Conservation (phyloP, 2,888 invertebrate genomes). For the Synergus umbraculus region DNA sequence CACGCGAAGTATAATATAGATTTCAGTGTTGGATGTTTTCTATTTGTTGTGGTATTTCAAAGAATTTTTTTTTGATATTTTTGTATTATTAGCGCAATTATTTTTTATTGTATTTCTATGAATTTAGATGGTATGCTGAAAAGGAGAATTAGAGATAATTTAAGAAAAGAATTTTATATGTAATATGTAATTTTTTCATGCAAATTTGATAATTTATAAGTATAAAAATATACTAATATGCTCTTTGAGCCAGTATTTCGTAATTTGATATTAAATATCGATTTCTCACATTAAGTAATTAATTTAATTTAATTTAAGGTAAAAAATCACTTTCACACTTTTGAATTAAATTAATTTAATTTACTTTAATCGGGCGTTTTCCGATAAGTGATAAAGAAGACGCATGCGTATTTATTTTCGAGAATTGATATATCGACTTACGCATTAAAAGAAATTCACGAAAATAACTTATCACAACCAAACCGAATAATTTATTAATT, state of each 20-base stretch:
- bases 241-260: neutral
- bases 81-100: neutral
- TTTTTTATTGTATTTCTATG: neutral
- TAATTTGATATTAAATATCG: neutral
- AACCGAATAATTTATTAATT: neutral
- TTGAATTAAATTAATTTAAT: neutral
- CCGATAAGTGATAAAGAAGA: constrained; percentile 34
- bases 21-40: neutral
- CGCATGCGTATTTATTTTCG: constrained; percentile 35
- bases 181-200: no score
- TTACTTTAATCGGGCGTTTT: neutral
- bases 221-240: neutral
- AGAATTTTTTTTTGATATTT: neutral
- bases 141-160: neutral
- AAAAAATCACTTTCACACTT: no score
- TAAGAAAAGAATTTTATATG: neutral
- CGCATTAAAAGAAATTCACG: neutral
- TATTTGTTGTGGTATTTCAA: neutral
- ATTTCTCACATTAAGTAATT: neutral
- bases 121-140: neutral
- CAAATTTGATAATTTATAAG: neutral
- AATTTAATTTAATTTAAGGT: no score
- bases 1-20: neutral
- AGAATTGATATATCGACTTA: neutral
- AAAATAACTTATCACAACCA: constrained; percentile 27